Evolutionary conservation across 2,797 vertebrate genomes (phyloP).

Genomic region (Cephalopachus bancanus): DNA sequence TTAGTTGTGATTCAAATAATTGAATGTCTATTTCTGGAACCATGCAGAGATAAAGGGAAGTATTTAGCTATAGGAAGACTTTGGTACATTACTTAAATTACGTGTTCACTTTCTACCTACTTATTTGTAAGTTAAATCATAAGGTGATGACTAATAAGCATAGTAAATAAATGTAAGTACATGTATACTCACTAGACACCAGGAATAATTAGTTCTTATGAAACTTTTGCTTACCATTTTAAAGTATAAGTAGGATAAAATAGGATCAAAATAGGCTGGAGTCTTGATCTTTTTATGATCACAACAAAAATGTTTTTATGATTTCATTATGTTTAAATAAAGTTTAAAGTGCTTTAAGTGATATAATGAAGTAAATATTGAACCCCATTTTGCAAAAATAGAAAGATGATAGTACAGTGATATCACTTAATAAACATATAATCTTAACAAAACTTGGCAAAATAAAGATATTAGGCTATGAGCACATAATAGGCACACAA

Average conservation of each 20-base stretch:
- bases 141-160: not conserved
- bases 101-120: not conserved
- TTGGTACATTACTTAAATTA: not conserved
- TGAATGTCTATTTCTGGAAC: not conserved
- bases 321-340: not conserved
- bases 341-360: conserved; percentile 30
- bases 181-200: not conserved
- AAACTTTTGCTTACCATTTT: not conserved
- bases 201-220: conserved; percentile 4
- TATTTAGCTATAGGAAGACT: not conserved
- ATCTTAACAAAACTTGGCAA: conserved; percentile 21
- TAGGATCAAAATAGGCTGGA: not conserved
- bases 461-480: not conserved
- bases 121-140: not conserved
- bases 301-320: not conserved
- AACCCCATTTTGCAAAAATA: not conserved
- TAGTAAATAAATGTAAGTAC: not conserved
- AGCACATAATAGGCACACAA: not conserved
- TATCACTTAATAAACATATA: not conserved
- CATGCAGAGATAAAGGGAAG: not conserved
- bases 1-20: not conserved
- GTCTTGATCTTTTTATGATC: not conserved
- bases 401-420: not conserved
- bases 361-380: not conserved
- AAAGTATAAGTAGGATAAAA: conserved; percentile 2